Conservation (phyloP, 2,888 invertebrate species). For the Tetragonisca angustula region DNA sequence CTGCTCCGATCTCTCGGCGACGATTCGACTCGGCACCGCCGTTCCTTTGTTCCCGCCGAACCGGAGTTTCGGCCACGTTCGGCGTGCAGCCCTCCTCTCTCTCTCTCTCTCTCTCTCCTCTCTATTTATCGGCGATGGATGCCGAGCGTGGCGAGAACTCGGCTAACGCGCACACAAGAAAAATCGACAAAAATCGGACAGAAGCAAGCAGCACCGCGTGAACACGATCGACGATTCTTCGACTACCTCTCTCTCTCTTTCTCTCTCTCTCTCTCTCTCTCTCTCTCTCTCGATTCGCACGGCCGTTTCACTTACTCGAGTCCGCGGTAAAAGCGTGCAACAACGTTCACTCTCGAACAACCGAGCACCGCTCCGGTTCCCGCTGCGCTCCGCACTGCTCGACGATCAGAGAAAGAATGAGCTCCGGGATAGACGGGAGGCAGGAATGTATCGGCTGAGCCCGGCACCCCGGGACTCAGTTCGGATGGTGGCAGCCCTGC, state of each 20-base stretch:
- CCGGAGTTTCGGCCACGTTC: constrained; percentile 37
- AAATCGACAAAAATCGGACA: constrained; percentile 16
- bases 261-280: too few relatives aligned
- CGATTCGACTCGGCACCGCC: constrained; percentile 23
- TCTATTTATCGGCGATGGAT: constrained; percentile 49
- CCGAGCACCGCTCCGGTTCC: constrained; percentile 32
- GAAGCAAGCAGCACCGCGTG: background rate
- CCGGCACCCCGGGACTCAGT: constrained; percentile 64
- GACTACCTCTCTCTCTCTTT: too few relatives aligned
- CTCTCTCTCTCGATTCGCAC: too few relatives aligned
- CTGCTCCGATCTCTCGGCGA: constrained; percentile 18
- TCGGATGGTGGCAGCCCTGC: constrained; percentile 70
- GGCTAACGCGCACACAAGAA: constrained; percentile 27
- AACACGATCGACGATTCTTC: background rate
- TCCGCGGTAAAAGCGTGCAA: background rate
- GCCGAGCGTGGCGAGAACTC: constrained; percentile 31
- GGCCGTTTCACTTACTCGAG: background rate
- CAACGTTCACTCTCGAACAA: constrained; percentile 27
- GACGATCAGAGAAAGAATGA: constrained; percentile 78
- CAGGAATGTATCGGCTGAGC: constrained; percentile 65
- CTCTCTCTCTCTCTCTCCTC: constrained; percentile 32
- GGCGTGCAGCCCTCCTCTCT: constrained; percentile 25
- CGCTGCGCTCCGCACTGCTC: constrained; percentile 69
- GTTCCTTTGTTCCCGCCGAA: constrained; percentile 63
- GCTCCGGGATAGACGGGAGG: constrained; percentile 68